Evolutionary conservation across 1,140 invertebrate species (phyloP).

Genomic region (Nilaparvata lugens): DNA sequence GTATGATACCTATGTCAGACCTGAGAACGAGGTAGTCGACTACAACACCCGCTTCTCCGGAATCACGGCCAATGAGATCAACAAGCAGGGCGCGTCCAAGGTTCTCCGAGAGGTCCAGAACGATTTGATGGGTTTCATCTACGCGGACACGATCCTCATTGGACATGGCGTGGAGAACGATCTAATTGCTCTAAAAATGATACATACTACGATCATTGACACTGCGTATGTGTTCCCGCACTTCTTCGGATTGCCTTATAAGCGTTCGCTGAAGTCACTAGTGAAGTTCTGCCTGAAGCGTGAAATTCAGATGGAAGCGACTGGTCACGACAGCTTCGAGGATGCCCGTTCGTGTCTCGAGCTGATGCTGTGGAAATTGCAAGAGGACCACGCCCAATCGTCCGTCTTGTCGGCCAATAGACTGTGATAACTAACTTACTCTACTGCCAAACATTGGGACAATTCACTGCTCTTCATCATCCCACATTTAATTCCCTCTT

Average conservation of each 20-base stretch:
- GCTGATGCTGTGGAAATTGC: conserved; percentile 64
- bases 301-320: conserved; percentile 60
- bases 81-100: conserved; percentile 43
- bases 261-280: conserved; percentile 68
- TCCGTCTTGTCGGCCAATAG: not conserved
- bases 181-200: conserved; percentile 68
- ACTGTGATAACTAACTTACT: not conserved
- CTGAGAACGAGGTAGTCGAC: conserved; percentile 66
- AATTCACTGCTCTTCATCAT: too few relatives aligned
- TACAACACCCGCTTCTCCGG: conserved; percentile 83
- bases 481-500: too few relatives aligned
- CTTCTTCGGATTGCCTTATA: conserved; percentile 60
- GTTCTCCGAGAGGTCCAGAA: conserved; percentile 71
- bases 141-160: conserved; percentile 77
- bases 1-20: conserved; percentile 73
- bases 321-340: conserved; percentile 79
- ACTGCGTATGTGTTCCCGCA: conserved; percentile 81
- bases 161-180: conserved; percentile 95
- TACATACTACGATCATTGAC: conserved; percentile 80
- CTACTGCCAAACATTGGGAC: too few relatives aligned
- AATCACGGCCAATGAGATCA: conserved; percentile 59
- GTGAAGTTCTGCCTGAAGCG: conserved; percentile 55
- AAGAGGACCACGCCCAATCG: conserved; percentile 37
- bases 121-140: conserved; percentile 67
- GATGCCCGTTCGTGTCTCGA: conserved; percentile 79